Base-by-base conservation (phyloP, 2,888 invertebrate species). In the Drosophila demipolita region DNA sequence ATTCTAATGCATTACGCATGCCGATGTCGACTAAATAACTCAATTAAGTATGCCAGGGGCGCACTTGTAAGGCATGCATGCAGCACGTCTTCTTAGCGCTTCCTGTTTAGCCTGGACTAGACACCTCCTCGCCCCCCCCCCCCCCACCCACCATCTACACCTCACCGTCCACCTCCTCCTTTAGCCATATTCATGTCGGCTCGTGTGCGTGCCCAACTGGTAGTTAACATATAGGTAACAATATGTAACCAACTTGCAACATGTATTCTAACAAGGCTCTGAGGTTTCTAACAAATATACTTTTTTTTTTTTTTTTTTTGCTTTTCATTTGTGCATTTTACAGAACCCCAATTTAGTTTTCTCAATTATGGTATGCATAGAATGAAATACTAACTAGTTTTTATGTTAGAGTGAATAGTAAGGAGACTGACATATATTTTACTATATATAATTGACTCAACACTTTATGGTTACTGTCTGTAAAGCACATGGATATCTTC, bases 1-100 rank as follows among this genome's bases (percentile, higher is more conserved):
- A 32, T 67, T 40, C 59, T 63, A 80, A 80, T 81, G 80, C 78
- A 74, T 74, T 71, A 80, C 80, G 80, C 80, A 80, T 80, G 78
- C 78, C 81, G 71, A 80, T 80, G 78, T 38, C 69, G 59, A 80
- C 78, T 77, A 64, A 77, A 81, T 80, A 73, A 69, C 81, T 79
- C 73, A 81, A 81, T 81, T 81, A 77, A 67, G 77, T 78, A 78
- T 78, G 78, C 78, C 77, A 66, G 65, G 69, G 42, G 63, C 61
- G 75, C 81, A 74, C 81, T 89, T 86, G 69, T 78, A 72, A 69
- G 78, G 83, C 87, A 75, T 78, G 26, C 55, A 40, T n/a, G 65
- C 66, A 49, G 69, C 87, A 87, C 82, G 89, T 83, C 52, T 59
- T 62, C 36, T 5, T 45, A 64, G 54, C 48, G 53, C 53, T 78